Conservation (phyloP, 2,113 vertebrate species). For the Symphodus melops region DNA sequence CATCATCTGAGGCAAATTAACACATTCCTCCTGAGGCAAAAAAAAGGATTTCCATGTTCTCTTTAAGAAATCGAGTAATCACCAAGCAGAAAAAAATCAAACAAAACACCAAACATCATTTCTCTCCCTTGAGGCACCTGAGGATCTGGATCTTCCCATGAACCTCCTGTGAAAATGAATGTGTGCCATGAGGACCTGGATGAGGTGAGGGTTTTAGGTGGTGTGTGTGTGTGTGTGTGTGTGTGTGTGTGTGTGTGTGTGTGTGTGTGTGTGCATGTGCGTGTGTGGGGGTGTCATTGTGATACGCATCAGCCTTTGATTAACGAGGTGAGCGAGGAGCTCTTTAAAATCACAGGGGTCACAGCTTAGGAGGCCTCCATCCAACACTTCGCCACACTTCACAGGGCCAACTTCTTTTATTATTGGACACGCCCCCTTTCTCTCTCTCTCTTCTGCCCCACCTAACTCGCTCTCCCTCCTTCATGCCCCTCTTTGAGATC, state of each 20-base stretch:
- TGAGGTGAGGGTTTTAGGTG: constrained; percentile 15
- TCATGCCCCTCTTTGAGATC: constrained; percentile 55
- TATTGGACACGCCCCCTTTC: constrained; percentile 25
- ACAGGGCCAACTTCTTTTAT: constrained; percentile 67
- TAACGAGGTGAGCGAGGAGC: constrained; percentile 68
- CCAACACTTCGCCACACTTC: constrained; percentile 73
- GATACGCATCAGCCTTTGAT: constrained; percentile 77
- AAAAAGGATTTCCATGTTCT: too few relatives aligned
- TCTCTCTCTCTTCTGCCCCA: neutral
- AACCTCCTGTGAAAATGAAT: constrained; percentile 72
- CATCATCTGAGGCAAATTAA: neutral
- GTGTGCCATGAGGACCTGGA: constrained; percentile 38
- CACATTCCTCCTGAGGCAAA: too few relatives aligned
- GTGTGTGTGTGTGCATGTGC: constrained; percentile 7
- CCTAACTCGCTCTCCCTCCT: neutral
- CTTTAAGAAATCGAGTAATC: too few relatives aligned
- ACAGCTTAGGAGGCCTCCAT: constrained; percentile 68
- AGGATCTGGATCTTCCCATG: constrained; percentile 63
- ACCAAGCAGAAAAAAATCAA: too few relatives aligned
- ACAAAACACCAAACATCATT: neutral
- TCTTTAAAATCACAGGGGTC: constrained; percentile 78
- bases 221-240: constrained; percentile 7
- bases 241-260: neutral
- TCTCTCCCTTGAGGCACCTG: constrained; percentile 12
- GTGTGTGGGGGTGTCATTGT: constrained; percentile 17